A percentile compares a stretch with the other conserved stretches of the same genome.
Conservation (phyloP, 2,888 invertebrate genomes). For the Trichacis sp. region DNA sequence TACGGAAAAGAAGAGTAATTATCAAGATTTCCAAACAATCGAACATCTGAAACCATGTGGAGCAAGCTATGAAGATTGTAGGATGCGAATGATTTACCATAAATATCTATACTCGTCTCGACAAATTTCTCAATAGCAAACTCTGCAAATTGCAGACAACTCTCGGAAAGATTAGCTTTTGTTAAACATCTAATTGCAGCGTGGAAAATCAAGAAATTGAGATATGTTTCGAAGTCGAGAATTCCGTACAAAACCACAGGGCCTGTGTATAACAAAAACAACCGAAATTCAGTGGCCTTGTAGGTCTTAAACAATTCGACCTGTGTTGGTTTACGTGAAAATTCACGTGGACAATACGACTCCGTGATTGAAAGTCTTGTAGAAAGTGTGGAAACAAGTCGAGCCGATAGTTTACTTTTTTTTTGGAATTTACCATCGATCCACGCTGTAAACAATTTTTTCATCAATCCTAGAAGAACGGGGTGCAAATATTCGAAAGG, state of each 20-base stretch:
- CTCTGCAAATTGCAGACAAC: not conserved
- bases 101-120: constrained; percentile 8
- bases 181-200: constrained; percentile 31
- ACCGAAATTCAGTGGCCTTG: constrained; percentile 50
- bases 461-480: constrained; percentile 24
- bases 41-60: constrained; percentile 28
- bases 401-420: constrained; percentile 18
- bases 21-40: constrained; percentile 25
- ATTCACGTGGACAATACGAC: constrained; percentile 45
- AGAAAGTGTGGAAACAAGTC: constrained; percentile 23
- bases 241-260: constrained; percentile 43
- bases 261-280: constrained; percentile 50
- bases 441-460: constrained; percentile 27
- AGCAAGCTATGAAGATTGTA: constrained; percentile 33
- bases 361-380: constrained; percentile 23
- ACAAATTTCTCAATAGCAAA: constrained; percentile 22
- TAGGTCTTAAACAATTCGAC: constrained; percentile 35
- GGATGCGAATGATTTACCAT: constrained; percentile 19
- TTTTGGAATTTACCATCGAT: constrained; percentile 32
- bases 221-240: constrained; percentile 34
- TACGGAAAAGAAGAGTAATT: constrained; percentile 31
- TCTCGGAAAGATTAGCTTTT: not conserved
- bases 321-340: constrained; percentile 42
- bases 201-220: constrained; percentile 46
- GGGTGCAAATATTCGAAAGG: constrained; percentile 36